Base-by-base conservation (phyloP, 2,888 invertebrate species). In the Cheiracanthium punctorium region DNA sequence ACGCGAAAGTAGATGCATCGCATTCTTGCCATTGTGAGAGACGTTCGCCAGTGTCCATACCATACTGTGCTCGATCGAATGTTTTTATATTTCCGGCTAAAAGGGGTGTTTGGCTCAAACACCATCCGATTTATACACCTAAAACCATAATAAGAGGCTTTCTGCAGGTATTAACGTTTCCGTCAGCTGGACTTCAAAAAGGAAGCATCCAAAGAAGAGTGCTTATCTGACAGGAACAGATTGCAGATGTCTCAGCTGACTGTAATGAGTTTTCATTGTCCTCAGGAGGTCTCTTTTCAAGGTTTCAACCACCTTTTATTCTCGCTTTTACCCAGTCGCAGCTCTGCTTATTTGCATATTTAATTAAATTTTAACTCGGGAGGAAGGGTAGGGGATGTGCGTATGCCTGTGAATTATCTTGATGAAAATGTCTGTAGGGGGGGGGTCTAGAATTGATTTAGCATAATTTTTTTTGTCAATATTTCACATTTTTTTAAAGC, bases 221-320 rank as follows among this genome's bases (percentile, higher is more conserved):
- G 32, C 72, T 80, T 80, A 80, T 73, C 80, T 73, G 80, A 80
- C 80, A 65, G 64, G 65, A 64, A 73, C 81, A 81, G 71, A 37
- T 37, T 37, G 71, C 71, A 32, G 73, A 74, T 74, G 74, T 48
- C 73, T 69, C 74, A 37, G 30, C 70, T 41, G 30, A 65, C 69
- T 28, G 75, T 82, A 82, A 82, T 82, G 82, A 82, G 82, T 82
- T 82, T 75, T 75, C 82, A 82, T 82, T 82, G 82, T 82, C 82
- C 82, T 37, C 69, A n/a, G 0, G 24, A 32, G 69, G 12, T 67
- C 30, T 29, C 14, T n/a, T n/a, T 32, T 32, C 30, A 7, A 52
- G 7, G 10, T 24, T 14, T 24, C 24, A 64, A 4, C 28, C 64
- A 64, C 33, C 69, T 32, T 32, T 69, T 69, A 30, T 69, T 33